Evolutionary conservation across 1,140 invertebrate genomes (phyloP).

Genomic region (Solen grandis): DNA sequence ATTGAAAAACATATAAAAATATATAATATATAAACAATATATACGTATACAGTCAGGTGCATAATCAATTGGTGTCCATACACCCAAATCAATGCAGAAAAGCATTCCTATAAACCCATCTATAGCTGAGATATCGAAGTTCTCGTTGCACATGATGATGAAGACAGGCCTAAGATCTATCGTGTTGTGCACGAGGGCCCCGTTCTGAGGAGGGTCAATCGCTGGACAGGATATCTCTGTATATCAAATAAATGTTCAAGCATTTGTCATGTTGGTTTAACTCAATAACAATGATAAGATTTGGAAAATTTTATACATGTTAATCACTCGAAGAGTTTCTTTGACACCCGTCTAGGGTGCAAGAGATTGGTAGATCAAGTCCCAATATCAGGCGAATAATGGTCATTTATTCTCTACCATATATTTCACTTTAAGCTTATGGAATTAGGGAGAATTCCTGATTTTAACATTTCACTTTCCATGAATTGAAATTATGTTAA

Average conservation of each 20-base stretch:
- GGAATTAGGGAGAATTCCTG: neutral
- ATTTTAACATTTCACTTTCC: neutral
- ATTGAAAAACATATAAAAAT: too few relatives aligned
- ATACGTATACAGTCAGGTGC: conserved; percentile 41
- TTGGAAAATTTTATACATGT: neutral
- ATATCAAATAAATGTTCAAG: neutral
- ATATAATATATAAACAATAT: too few relatives aligned
- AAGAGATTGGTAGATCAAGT: neutral
- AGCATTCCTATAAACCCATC: conserved; percentile 14
- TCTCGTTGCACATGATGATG: conserved; percentile 21
- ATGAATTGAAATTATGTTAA: neutral
- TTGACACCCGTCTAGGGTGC: neutral
- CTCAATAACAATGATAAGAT: neutral
- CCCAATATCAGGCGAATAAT: neutral
- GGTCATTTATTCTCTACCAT: neutral
- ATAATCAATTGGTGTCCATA: conserved; percentile 22
- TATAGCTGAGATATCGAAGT: neutral
- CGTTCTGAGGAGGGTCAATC: conserved; percentile 26
- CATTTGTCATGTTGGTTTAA: neutral
- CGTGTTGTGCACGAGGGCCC: conserved; percentile 11
- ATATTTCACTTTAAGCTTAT: neutral
- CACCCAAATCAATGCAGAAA: conserved; percentile 22
- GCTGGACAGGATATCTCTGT: conserved; percentile 25
- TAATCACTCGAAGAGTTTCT: neutral
- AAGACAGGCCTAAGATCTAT: conserved; percentile 9